Evolutionary conservation across 2,113 vertebrate species (phyloP).

Genomic region (Mionectes macconnelli): DNA sequence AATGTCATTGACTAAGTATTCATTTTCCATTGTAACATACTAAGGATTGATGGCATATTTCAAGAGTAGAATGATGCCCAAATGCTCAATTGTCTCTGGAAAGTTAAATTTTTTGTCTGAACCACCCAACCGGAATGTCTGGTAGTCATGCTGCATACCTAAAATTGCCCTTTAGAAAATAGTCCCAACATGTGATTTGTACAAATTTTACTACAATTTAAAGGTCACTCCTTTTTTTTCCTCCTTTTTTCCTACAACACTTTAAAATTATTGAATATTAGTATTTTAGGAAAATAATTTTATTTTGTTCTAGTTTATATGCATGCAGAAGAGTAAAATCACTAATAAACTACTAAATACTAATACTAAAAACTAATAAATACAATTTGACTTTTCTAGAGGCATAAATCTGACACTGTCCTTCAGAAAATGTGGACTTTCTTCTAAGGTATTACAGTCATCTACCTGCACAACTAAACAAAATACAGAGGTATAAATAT

Average conservation of each 20-base stretch:
- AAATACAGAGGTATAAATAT: not conserved
- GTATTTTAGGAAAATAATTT: not conserved
- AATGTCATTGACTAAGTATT: not conserved
- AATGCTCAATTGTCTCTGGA: not conserved
- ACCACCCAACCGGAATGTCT: not conserved
- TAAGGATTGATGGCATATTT: not conserved
- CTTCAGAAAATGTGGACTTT: not conserved
- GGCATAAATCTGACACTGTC: not conserved
- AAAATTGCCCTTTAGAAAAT: not conserved
- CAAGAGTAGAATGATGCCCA: not conserved
- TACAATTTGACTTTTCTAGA: not conserved
- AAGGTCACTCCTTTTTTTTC: fast-evolving
- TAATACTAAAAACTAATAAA: too few relatives aligned
- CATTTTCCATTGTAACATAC: not conserved
- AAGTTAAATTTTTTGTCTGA: not conserved
- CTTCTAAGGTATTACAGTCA: not conserved
- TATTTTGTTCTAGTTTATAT: not conserved
- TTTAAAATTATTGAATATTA: not conserved
- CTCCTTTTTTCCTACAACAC: not conserved
- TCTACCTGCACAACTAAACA: not conserved
- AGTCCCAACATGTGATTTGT: not conserved
- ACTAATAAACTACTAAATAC: too few relatives aligned
- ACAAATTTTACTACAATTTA: not conserved
- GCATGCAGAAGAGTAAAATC: not conserved
- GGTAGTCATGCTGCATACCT: not conserved